Evolutionary conservation across 2,888 invertebrate species (phyloP).

Genomic region (Habrosyne pyritoides): DNA sequence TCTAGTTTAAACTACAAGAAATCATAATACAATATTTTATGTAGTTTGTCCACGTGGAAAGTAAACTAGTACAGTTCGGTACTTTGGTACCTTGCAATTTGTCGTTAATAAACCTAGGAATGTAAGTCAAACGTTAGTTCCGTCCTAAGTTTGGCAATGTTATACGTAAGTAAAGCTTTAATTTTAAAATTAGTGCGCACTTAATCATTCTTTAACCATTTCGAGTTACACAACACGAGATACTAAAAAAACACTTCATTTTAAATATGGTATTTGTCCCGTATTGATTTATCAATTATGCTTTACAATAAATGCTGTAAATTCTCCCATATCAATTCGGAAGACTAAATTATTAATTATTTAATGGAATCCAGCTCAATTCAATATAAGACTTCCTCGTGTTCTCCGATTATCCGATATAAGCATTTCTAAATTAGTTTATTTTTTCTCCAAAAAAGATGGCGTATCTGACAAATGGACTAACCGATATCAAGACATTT

Average conservation of each 20-base stretch:
- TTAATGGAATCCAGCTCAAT: background rate
- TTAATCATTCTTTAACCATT: background rate
- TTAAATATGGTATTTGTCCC: background rate
- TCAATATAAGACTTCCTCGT: background rate
- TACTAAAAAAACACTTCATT: background rate
- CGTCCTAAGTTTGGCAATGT: slow-evolving; percentile 69
- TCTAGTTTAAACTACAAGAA: slow-evolving; percentile 53
- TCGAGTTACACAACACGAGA: background rate
- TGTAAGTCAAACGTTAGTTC: slow-evolving; percentile 57
- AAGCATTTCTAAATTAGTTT: too few relatives aligned
- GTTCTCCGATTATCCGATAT: too few relatives aligned
- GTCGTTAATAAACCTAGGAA: slow-evolving; percentile 61
- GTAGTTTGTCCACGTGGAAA: slow-evolving; percentile 30
- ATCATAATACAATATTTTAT: slow-evolving; percentile 31
- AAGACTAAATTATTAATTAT: background rate
- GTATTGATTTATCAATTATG: background rate
- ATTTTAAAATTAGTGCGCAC: slow-evolving; percentile 13
- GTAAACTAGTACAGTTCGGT: slow-evolving; percentile 31
- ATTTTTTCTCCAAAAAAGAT: too few relatives aligned
- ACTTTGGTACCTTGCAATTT: slow-evolving; percentile 46
- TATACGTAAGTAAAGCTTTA: slow-evolving; percentile 36
- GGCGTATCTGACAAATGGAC: background rate
- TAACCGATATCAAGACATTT: slow-evolving; percentile 6
- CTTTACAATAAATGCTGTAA: background rate
- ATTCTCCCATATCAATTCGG: background rate